A percentile compares a stretch with the other conserved stretches of the same genome.
These are phyloP conservation scores for Pocillopora damicornis DNA, from an alignment of 64 coral and sea anemone genomes.

Conservation along the genomic window DNA sequence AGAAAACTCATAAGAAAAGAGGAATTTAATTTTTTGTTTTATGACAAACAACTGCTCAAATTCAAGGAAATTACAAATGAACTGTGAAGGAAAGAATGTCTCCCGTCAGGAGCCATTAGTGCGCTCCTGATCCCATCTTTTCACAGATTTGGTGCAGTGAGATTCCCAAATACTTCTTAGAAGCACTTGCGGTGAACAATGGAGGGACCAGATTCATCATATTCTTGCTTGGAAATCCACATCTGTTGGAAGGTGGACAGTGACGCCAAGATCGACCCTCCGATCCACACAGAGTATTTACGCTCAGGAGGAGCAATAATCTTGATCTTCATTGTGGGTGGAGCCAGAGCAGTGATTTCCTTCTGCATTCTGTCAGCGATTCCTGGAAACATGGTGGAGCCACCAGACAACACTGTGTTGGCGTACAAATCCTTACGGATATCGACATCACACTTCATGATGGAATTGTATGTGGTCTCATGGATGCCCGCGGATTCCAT, in stretches of 20 bases:
- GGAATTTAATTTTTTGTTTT: too few relatives aligned
- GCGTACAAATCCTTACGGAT: slow-evolving; percentile 73
- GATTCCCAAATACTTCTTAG: slow-evolving; percentile 15
- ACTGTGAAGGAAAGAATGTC: too few relatives aligned
- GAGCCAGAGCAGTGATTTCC: slow-evolving; percentile 61
- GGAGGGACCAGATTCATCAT: slow-evolving; percentile 56
- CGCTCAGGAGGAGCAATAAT: slow-evolving; percentile 65
- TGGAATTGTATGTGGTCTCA: slow-evolving; percentile 62
- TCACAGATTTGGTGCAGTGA: neutral
- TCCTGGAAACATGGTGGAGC: slow-evolving; percentile 80
- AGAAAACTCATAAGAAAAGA: too few relatives aligned
- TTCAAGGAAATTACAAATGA: too few relatives aligned
- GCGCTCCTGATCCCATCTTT: too few relatives aligned
- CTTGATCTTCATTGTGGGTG: slow-evolving; percentile 75
- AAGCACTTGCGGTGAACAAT: slow-evolving; percentile 44
- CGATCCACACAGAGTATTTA: slow-evolving; percentile 80
- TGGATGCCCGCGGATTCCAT: slow-evolving; percentile 80
- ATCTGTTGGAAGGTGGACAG: slow-evolving; percentile 78
- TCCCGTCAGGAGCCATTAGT: too few relatives aligned
- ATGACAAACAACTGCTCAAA: too few relatives aligned
- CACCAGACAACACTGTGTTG: slow-evolving; percentile 77
- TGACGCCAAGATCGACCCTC: slow-evolving; percentile 65
- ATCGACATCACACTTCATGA: slow-evolving; percentile 71
- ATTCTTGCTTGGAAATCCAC: slow-evolving; percentile 79
- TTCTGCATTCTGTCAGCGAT: slow-evolving; percentile 76